These are phyloP conservation scores for Palythoa grandis DNA, from an alignment of 92 coral and sea anemone species.

Conservation along the genomic window DNA sequence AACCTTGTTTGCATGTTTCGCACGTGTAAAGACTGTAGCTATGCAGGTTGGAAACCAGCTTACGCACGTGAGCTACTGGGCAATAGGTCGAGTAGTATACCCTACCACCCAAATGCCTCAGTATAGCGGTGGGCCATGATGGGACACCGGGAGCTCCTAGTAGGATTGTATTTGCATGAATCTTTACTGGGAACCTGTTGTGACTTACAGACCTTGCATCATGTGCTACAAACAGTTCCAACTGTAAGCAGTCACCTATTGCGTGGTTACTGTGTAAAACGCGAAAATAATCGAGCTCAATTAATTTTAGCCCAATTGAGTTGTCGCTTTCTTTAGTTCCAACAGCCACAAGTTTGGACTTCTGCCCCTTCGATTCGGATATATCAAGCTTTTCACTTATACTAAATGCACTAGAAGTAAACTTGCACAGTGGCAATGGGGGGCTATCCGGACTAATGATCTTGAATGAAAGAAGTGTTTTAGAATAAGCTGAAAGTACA, in stretches of 20 bases:
- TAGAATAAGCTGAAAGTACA: conserved; percentile 40
- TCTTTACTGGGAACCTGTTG: conserved; percentile 32
- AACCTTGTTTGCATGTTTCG: conserved; percentile 59
- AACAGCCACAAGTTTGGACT: conserved; percentile 28
- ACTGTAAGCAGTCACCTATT: conserved; percentile 4
- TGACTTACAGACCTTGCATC: neutral
- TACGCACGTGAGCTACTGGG: conserved; percentile 63
- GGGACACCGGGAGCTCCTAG: conserved; percentile 65
- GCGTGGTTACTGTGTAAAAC: neutral
- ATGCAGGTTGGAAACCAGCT: conserved; percentile 25
- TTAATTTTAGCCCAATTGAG: conserved; percentile 41
- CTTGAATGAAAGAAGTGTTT: conserved; percentile 26
- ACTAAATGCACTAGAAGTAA: conserved; percentile 2
- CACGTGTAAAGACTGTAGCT: conserved; percentile 35
- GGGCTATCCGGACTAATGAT: neutral
- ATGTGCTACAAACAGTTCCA: neutral
- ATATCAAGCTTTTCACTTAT: conserved; percentile 32
- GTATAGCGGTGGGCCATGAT: conserved; percentile 62
- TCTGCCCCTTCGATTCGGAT: neutral
- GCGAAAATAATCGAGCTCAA: conserved; percentile 11
- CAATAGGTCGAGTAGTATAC: conserved; percentile 66
- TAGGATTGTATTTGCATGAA: conserved; percentile 48
- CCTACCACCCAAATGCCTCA: conserved; percentile 56
- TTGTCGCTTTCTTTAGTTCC: conserved; percentile 38
- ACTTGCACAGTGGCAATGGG: conserved; percentile 23